These are phyloP conservation scores for Dascillus cervinus DNA, from an alignment of 2,888 invertebrate species.

Conservation along the genomic window DNA sequence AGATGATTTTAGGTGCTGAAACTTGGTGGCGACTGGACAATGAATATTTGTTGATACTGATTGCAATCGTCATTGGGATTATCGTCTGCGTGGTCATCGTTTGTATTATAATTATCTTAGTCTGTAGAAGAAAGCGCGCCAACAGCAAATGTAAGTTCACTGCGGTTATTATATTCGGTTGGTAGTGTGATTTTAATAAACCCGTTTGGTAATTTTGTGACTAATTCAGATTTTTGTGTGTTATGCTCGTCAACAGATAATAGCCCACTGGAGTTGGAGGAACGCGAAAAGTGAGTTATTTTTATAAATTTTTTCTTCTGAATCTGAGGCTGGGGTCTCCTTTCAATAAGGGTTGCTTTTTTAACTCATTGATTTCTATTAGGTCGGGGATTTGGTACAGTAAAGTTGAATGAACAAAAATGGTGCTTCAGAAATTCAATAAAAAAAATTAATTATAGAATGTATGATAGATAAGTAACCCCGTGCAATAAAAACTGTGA, in stretches of 20 bases:
- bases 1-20: constrained; percentile 66
- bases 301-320: constrained; percentile 2
- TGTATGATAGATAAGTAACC: constrained; percentile 6
- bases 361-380: constrained; percentile 2
- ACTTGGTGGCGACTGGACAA: constrained; percentile 75
- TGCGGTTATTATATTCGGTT: constrained; percentile 2
- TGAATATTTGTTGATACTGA: constrained; percentile 70
- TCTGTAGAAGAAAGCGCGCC: constrained; percentile 75
- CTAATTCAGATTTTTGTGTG: constrained; percentile 25
- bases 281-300: constrained; percentile 75
- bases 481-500: constrained; percentile 37
- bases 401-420: too few species aligned
- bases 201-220: constrained; percentile 7
- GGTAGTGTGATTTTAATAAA: constrained; percentile 3
- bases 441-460: too few species aligned
- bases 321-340: background rate
- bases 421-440: too few species aligned
- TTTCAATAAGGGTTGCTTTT: constrained; percentile 1
- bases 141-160: constrained; percentile 72
- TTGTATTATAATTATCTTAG: constrained; percentile 76
- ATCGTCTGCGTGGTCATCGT: constrained; percentile 67
- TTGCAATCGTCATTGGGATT: constrained; percentile 61
- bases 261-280: constrained; percentile 73
- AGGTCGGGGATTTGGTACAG: constrained; percentile 1
- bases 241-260: constrained; percentile 58